Conservation (phyloP, 1,140 invertebrate genomes). For the Meteorus sp. region DNA sequence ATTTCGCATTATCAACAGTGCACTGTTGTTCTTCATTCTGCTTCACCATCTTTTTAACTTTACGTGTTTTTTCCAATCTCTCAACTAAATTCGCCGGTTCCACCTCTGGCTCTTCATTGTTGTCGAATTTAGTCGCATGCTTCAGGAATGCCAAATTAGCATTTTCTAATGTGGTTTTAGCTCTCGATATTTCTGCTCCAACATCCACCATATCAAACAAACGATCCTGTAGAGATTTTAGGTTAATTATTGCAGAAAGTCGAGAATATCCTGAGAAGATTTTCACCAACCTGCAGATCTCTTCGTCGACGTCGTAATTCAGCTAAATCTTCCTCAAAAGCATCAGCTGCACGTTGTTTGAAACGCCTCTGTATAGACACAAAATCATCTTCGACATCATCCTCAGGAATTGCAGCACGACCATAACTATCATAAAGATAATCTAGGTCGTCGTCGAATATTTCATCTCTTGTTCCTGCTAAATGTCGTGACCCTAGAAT, state of each 20-base stretch:
- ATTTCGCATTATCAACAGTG: constrained; percentile 31
- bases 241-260: neutral
- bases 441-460: constrained; percentile 45
- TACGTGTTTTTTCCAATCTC: constrained; percentile 41
- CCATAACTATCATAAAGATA: constrained; percentile 39
- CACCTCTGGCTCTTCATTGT: constrained; percentile 33
- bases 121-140: constrained; percentile 53
- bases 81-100: constrained; percentile 35
- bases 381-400: constrained; percentile 46
- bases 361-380: constrained; percentile 44
- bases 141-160: constrained; percentile 46
- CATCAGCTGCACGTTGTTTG: constrained; percentile 50
- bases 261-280: neutral
- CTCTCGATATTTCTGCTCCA: constrained; percentile 52
- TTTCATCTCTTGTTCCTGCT: constrained; percentile 41
- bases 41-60: constrained; percentile 32
- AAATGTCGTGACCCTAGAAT: constrained; percentile 50
- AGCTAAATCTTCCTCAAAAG: constrained; percentile 53
- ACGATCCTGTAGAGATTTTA: constrained; percentile 41
- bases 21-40: constrained; percentile 21
- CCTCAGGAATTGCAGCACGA: constrained; percentile 37
- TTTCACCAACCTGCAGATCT: constrained; percentile 19
- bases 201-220: constrained; percentile 55
- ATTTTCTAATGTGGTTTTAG: constrained; percentile 44
- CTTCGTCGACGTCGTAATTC: constrained; percentile 49